Evolutionary conservation across 2,888 invertebrate species (phyloP).

Genomic region (Dasysyrphus albostriatus): DNA sequence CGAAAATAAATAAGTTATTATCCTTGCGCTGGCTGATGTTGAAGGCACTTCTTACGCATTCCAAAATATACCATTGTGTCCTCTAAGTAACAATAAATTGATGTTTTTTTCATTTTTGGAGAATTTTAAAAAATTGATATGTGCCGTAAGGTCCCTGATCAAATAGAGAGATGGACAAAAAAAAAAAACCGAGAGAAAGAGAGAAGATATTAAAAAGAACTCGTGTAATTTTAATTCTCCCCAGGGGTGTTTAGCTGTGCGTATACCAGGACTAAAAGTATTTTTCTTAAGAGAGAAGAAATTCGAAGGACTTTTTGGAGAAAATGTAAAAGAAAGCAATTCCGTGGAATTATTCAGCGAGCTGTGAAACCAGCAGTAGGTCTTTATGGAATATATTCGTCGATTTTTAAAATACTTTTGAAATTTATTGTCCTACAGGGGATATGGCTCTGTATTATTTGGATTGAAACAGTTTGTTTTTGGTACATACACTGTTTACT

Average conservation of each 20-base stretch:
- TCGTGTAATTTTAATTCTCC: slow-evolving; percentile 71
- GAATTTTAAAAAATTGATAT: slow-evolving; percentile 47
- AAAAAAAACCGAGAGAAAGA: not conserved
- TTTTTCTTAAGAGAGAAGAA: slow-evolving; percentile 11
- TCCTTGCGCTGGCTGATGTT: slow-evolving; percentile 17
- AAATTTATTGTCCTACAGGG: slow-evolving; percentile 30
- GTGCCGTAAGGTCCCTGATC: slow-evolving; percentile 39
- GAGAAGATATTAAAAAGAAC: slow-evolving; percentile 34
- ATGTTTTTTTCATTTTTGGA: slow-evolving; percentile 32
- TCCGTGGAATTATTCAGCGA: slow-evolving; percentile 46
- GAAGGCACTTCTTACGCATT: slow-evolving; percentile 48
- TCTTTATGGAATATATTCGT: slow-evolving; percentile 35
- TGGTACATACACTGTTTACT: not conserved
- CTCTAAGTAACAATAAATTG: slow-evolving; percentile 25
- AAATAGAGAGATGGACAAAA: not conserved
- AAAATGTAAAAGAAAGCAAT: slow-evolving; percentile 48
- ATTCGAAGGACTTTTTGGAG: slow-evolving; percentile 41
- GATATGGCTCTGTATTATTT: not conserved
- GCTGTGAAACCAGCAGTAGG: slow-evolving; percentile 15
- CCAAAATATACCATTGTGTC: not conserved
- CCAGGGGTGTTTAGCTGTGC: slow-evolving; percentile 31
- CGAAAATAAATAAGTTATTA: slow-evolving; percentile 74
- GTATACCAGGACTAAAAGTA: not conserved
- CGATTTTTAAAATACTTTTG: slow-evolving; percentile 20
- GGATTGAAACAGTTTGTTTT: slow-evolving; percentile 7